These are phyloP conservation scores for Neocrepidodera transversa DNA, from an alignment of 2,888 invertebrate species.

Conservation along the genomic window DNA sequence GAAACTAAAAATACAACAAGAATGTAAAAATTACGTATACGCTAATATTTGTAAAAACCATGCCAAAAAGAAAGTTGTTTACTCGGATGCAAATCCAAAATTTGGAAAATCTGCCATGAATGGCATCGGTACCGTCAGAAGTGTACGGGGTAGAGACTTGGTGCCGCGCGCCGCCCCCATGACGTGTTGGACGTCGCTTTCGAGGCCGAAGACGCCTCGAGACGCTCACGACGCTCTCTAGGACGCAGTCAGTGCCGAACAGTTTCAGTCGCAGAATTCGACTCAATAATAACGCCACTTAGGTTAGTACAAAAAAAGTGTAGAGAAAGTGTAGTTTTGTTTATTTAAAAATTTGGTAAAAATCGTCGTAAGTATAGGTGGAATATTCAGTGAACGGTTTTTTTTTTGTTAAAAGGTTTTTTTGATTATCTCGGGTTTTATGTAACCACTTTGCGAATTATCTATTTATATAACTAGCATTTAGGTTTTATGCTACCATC, in stretches of 20 bases:
- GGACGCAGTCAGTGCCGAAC: slow-evolving; percentile 60
- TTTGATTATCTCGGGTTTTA: slow-evolving; percentile 15
- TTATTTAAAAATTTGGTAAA: background rate
- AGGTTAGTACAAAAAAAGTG: slow-evolving; percentile 53
- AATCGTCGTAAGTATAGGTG: slow-evolving; percentile 35
- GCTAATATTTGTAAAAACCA: background rate
- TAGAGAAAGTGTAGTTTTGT: slow-evolving; percentile 22
- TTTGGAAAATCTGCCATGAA: slow-evolving; percentile 40
- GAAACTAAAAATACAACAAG: too few relatives aligned
- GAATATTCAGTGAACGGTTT: slow-evolving; percentile 4
- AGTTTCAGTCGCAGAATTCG: slow-evolving; percentile 59
- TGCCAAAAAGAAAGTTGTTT: slow-evolving; percentile 21
- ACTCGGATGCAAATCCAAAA: slow-evolving; percentile 1
- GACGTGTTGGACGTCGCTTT: slow-evolving; percentile 43
- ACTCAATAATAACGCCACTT: slow-evolving; percentile 55
- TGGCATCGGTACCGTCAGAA: slow-evolving; percentile 27
- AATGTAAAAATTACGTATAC: background rate
- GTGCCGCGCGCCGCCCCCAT: slow-evolving; percentile 39
- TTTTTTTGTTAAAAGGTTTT: slow-evolving; percentile 8
- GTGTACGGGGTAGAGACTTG: slow-evolving; percentile 40
- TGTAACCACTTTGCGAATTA: slow-evolving; percentile 23
- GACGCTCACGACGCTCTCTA: slow-evolving; percentile 49
- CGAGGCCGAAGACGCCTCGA: slow-evolving; percentile 48
- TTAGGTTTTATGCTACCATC: slow-evolving; percentile 11
- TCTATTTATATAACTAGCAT: slow-evolving; percentile 27